These are phyloP conservation scores for Ypsolopha scabrella DNA, from an alignment of 2,888 invertebrate species.

Conservation along the genomic window DNA sequence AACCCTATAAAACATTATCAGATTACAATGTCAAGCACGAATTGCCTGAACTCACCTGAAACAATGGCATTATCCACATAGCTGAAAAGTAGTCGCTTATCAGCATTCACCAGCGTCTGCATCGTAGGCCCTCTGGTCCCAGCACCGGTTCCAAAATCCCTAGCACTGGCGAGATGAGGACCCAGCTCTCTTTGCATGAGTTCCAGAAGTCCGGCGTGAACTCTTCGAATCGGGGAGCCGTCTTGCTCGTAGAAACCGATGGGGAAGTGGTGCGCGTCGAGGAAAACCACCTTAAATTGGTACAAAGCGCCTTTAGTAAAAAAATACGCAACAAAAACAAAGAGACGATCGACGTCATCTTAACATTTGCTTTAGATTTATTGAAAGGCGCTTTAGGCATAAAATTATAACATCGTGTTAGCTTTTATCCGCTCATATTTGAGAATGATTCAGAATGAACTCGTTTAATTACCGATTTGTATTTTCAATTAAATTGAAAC, in stretches of 20 bases:
- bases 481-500: too few species aligned
- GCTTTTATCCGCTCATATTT: too few species aligned
- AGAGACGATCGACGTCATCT: too few species aligned
- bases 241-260: conserved; percentile 68
- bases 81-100: conserved; percentile 64
- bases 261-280: conserved; percentile 88
- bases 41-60: conserved; percentile 26
- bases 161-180: conserved; percentile 59
- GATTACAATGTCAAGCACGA: too few species aligned
- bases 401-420: too few species aligned
- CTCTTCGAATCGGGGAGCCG: conserved; percentile 48
- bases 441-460: too few species aligned
- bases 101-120: conserved; percentile 50
- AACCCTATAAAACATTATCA: too few species aligned
- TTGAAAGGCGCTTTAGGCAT: too few species aligned
- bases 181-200: conserved; percentile 69
- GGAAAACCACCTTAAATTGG: conserved; percentile 70
- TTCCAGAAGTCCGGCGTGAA: conserved; percentile 68
- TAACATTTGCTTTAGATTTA: too few species aligned
- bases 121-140: conserved; percentile 57
- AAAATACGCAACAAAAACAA: too few species aligned
- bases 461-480: too few species aligned
- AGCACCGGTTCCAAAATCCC: conserved; percentile 40
- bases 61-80: conserved; percentile 65
- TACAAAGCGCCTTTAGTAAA: background rate